Evolutionary conservation across 2,797 vertebrate genomes (phyloP).

Genomic region (Lacerta agilis): DNA sequence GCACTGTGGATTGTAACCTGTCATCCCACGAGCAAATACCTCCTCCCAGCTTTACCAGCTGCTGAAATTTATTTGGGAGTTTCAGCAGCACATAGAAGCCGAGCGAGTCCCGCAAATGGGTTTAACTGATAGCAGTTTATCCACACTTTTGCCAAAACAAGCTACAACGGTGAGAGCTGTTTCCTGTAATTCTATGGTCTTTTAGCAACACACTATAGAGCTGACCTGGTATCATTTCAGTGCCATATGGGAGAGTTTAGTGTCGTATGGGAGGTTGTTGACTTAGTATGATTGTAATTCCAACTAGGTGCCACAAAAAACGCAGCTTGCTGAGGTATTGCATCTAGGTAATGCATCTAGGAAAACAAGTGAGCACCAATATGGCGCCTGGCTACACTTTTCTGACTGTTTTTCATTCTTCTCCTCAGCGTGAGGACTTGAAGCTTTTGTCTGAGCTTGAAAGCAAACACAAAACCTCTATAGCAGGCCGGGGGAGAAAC

Average conservation of each 20-base stretch:
- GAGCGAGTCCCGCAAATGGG: slow-evolving; percentile 47
- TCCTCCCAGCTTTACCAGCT: slow-evolving; percentile 68
- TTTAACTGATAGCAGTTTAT: slow-evolving; percentile 45
- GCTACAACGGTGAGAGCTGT: slow-evolving; percentile 44
- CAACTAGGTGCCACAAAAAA: not conserved
- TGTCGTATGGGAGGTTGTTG: not conserved
- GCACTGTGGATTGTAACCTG: slow-evolving; percentile 16
- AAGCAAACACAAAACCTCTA: not conserved
- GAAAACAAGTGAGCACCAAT: not conserved
- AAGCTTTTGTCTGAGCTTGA: not conserved
- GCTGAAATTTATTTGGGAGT: slow-evolving; percentile 67
- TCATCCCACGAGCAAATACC: not conserved
- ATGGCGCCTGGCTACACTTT: not conserved
- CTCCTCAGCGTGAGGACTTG: not conserved
- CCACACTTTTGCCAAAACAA: slow-evolving; percentile 27
- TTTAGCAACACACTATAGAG: not conserved
- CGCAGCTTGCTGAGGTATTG: too few species aligned
- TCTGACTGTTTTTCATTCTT: not conserved
- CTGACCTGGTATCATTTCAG: not conserved
- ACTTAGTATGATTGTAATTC: not conserved
- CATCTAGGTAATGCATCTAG: not conserved
- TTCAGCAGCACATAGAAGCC: slow-evolving; percentile 58
- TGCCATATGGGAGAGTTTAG: too few species aligned
- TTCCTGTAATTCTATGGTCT: not conserved
- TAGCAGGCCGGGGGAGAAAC: not conserved